Conservation (phyloP, 2,888 invertebrate genomes). For the Dynastes hyllus region DNA sequence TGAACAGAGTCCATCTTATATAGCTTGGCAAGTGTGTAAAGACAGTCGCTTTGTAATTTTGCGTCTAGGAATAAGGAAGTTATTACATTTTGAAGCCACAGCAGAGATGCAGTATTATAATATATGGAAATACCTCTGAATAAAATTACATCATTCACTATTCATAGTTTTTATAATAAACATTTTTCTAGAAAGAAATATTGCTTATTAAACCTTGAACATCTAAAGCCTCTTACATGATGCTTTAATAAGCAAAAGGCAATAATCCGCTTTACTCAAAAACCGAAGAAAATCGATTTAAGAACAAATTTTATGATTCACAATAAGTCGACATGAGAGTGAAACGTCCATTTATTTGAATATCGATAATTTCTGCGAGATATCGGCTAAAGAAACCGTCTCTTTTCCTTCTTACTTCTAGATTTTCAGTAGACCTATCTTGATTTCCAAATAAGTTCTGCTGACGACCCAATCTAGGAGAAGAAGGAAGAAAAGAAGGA, state of each 20-base stretch:
- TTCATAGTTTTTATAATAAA: no score
- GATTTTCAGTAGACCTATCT: constrained; percentile 11
- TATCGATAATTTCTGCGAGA: constrained; percentile 7
- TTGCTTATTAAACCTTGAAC: no score
- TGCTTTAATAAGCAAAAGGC: not conserved
- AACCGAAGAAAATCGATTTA: not conserved
- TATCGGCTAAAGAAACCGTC: not conserved
- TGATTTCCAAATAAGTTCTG: constrained; percentile 5
- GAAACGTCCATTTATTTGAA: not conserved
- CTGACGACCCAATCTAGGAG: not conserved
- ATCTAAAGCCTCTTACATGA: no score
- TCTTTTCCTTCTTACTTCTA: not conserved
- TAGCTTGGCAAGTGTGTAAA: no score
- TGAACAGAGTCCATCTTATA: no score
- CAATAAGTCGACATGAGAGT: not conserved
- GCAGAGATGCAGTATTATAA: no score
- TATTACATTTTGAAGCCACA: no score
- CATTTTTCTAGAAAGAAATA: no score
- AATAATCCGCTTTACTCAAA: not conserved
- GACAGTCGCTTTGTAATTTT: no score
- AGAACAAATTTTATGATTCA: not conserved
- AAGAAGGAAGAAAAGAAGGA: not conserved
- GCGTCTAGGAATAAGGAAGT: no score
- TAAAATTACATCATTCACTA: no score
- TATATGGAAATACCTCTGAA: no score